phyloP scores from a whole-genome alignment of 2,888 invertebrate species.

The Amitus sp. region DNA sequence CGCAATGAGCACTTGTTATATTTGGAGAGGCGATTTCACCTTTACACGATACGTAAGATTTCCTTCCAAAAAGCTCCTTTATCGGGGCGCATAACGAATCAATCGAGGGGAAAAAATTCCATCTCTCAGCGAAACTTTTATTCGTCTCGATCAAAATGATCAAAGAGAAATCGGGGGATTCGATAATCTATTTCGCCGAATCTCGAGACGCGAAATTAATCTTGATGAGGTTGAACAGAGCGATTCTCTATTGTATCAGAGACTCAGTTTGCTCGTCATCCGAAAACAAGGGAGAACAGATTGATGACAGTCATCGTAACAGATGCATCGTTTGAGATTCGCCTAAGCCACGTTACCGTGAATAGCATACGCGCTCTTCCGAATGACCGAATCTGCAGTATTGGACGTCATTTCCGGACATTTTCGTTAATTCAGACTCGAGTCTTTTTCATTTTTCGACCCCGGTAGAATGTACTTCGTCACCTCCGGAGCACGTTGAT shows the following conservation, averaged over 20 bases:
- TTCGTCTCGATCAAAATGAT: neutral
- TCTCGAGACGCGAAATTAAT: neutral
- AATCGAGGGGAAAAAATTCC: too few species aligned
- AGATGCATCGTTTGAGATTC: constrained; percentile 32
- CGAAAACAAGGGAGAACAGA: constrained; percentile 34
- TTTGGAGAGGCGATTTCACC: constrained; percentile 1
- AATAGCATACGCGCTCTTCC: constrained; percentile 25
- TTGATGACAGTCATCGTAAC: constrained; percentile 40
- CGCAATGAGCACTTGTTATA: constrained; percentile 4
- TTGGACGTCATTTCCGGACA: constrained; percentile 28
- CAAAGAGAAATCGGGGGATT: neutral
- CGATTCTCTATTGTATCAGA: constrained; percentile 31
- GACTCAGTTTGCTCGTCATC: constrained; percentile 28
- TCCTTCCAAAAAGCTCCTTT: neutral
- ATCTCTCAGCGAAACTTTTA: neutral
- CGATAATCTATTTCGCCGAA: neutral
- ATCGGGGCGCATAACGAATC: neutral
- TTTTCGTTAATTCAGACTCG: neutral
- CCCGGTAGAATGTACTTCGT: too few species aligned
- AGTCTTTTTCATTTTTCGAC: too few species aligned
- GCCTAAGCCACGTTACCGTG: constrained; percentile 33
- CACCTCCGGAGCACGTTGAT: too few species aligned
- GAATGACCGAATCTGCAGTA: constrained; percentile 24
- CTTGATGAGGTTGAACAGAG: constrained; percentile 17
- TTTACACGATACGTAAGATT: neutral